phyloP scores from a whole-genome alignment of 2,888 invertebrate genomes.

The Cheilosia grossa region DNA sequence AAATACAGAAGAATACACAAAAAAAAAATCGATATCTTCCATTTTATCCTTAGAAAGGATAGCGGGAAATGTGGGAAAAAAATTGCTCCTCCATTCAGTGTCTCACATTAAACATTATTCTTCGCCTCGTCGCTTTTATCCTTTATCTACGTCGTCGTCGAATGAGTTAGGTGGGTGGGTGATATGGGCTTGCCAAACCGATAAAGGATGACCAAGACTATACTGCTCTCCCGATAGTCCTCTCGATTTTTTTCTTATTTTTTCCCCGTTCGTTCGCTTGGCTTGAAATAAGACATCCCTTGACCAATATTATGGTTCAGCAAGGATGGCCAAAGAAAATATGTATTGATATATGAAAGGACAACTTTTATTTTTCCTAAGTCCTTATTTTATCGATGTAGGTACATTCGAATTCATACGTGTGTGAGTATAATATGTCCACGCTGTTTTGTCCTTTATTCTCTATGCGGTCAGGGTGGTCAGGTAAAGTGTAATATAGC shows the following conservation, averaged over 20 bases:
- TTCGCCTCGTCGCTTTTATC: conserved; percentile 69
- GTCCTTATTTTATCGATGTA: conserved; percentile 62
- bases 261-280: conserved; percentile 19
- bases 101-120: conserved; percentile 74
- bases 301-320: conserved; percentile 75
- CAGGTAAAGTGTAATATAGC: conserved; percentile 58
- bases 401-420: conserved; percentile 35
- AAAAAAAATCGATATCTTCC: conserved; percentile 64
- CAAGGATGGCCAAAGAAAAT: conserved; percentile 74
- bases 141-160: conserved; percentile 53
- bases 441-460: conserved; percentile 28
- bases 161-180: conserved; percentile 20
- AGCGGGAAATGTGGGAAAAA: conserved; percentile 61
- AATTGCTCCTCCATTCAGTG: conserved; percentile 46
- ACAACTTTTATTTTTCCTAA: conserved; percentile 69
- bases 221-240: conserved; percentile 55
- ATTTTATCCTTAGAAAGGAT: conserved; percentile 46
- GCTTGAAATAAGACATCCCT: conserved; percentile 74
- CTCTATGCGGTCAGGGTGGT: conserved; percentile 64
- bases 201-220: conserved; percentile 65
- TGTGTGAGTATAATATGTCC: conserved; percentile 7
- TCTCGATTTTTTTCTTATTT: conserved; percentile 19
- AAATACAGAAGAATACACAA: conserved; percentile 29
- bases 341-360: conserved; percentile 75
- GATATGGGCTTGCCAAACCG: conserved; percentile 42